phyloP scores from a whole-genome alignment of 2,888 invertebrate species.

The Axea sp. region DNA sequence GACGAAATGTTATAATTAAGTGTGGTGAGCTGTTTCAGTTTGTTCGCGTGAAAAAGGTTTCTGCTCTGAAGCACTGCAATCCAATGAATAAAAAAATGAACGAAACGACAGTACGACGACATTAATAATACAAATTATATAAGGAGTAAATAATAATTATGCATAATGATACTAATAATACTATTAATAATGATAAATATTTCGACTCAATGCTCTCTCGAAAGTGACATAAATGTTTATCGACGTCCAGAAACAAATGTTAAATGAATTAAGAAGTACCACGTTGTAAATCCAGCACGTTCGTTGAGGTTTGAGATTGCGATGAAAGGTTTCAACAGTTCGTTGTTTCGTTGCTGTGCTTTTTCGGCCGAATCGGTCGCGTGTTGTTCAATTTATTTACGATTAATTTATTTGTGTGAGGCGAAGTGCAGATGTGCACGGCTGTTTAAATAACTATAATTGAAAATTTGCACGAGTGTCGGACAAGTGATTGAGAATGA shows the following conservation, averaged over 20 bases:
- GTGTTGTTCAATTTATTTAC: slow-evolving; percentile 15
- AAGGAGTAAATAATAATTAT: slow-evolving; percentile 36
- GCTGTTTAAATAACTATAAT: no score
- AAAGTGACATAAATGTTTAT: slow-evolving; percentile 50
- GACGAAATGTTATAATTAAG: slow-evolving; percentile 33
- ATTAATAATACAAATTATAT: slow-evolving; percentile 45
- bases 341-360: slow-evolving; percentile 8
- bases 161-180: slow-evolving; percentile 41
- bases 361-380: background rate
- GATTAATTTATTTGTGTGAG: slow-evolving; percentile 8
- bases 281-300: slow-evolving; percentile 15
- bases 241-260: slow-evolving; percentile 39
- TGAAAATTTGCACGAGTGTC: no score
- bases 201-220: slow-evolving; percentile 56
- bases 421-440: no score
- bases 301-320: slow-evolving; percentile 1
- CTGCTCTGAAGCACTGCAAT: slow-evolving; percentile 47
- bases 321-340: background rate
- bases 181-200: slow-evolving; percentile 47
- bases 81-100: slow-evolving; percentile 58
- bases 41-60: slow-evolving; percentile 45
- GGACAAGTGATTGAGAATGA: no score
- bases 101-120: slow-evolving; percentile 61
- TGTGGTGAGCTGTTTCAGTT: slow-evolving; percentile 25
- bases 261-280: slow-evolving; percentile 24